phyloP scores from a whole-genome alignment of 2,113 vertebrate genomes.

The Sus scrofa region DNA sequence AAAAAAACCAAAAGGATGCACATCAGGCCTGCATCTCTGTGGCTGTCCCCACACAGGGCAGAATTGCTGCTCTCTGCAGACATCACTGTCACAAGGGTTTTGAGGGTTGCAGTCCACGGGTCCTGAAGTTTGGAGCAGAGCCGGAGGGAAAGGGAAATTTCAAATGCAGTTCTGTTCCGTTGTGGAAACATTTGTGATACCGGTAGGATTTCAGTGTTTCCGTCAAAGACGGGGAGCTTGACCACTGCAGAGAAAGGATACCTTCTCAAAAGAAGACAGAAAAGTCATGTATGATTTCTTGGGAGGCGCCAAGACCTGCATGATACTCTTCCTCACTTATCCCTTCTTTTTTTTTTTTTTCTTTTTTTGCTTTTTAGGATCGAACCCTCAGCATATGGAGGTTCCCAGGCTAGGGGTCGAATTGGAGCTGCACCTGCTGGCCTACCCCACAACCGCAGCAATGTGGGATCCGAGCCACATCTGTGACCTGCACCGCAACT shows the following conservation, averaged over 20 bases:
- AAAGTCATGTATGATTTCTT: background rate
- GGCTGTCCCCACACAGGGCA: background rate
- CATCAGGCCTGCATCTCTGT: background rate
- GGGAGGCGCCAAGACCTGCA: background rate
- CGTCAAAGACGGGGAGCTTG: background rate
- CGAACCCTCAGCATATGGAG: too few species aligned
- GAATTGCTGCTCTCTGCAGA: background rate
- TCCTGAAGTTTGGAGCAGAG: background rate
- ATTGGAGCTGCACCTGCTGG: too few species aligned
- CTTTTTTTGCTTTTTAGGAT: too few species aligned
- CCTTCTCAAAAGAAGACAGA: background rate
- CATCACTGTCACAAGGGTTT: accelerated
- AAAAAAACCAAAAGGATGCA: accelerated
- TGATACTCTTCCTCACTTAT: background rate
- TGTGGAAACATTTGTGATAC: background rate
- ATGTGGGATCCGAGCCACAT: too few species aligned
- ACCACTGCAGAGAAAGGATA: background rate
- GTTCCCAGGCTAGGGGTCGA: too few species aligned
- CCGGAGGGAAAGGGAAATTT: background rate
- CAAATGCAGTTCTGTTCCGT: background rate
- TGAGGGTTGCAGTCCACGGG: background rate
- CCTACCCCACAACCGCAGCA: too few species aligned
- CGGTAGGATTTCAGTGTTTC: background rate
- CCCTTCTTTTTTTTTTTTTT: background rate
- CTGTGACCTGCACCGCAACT: too few species aligned